A percentile compares a stretch with the other conserved stretches of the same genome.
phyloP scores from a whole-genome alignment of 1,140 invertebrate species.

The Rhopalosiphum maidis region DNA sequence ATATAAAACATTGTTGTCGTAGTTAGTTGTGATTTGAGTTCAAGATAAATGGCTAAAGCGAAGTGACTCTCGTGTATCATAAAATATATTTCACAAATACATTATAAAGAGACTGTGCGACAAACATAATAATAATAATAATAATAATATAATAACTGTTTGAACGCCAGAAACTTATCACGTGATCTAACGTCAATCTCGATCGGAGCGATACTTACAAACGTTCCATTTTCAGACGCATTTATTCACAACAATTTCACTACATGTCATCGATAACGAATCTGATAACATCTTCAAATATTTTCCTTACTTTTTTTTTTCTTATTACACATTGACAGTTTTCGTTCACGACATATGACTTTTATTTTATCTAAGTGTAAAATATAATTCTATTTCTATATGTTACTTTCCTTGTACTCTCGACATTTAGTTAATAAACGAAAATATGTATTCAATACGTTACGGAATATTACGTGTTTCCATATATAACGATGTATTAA shows the following conservation, averaged over 20 bases:
- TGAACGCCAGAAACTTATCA: not conserved
- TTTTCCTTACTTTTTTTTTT: not conserved
- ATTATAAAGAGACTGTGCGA: not conserved
- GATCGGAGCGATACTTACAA: not conserved
- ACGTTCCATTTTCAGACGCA: not conserved
- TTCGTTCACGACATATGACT: not conserved
- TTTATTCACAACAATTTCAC: not conserved
- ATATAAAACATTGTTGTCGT: not conserved
- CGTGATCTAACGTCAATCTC: not conserved
- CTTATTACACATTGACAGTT: not conserved
- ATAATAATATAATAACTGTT: not conserved
- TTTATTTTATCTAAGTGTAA: not conserved
- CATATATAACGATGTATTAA: not conserved
- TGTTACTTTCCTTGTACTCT: too few species aligned
- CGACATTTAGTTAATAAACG: not conserved
- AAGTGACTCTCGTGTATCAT: not conserved
- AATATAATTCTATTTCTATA: not conserved
- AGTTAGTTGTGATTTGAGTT: not conserved
- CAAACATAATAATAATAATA: not conserved
- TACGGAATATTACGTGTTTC: not conserved
- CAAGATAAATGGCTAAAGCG: not conserved
- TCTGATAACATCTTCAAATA: not conserved
- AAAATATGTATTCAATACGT: not conserved
- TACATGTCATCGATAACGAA: not conserved
- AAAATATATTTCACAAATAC: not conserved